phyloP scores from a whole-genome alignment of 2,888 invertebrate genomes.

The Octonoba sinensis region DNA sequence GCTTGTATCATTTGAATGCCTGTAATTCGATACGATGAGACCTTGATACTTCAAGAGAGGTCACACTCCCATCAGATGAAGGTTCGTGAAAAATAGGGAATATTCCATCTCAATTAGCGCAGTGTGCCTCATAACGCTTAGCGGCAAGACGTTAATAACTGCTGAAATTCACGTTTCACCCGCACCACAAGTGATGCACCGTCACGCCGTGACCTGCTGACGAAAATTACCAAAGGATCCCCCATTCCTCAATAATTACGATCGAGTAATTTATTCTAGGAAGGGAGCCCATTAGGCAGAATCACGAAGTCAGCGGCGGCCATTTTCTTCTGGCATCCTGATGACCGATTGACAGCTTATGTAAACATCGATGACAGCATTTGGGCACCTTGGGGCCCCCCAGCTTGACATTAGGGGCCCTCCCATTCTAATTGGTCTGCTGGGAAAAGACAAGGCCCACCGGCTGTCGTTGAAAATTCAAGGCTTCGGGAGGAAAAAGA shows the following conservation, averaged over 20 bases:
- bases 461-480: too few species aligned
- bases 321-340: neutral
- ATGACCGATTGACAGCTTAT: constrained; percentile 44
- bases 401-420: neutral
- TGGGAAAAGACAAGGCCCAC: too few species aligned
- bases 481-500: too few species aligned
- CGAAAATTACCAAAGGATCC: constrained; percentile 3
- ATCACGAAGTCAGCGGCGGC: neutral
- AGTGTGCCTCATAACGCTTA: neutral
- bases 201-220: constrained; percentile 40
- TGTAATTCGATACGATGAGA: too few species aligned
- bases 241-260: constrained; percentile 47
- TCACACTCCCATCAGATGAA: too few species aligned
- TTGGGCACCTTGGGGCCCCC: neutral
- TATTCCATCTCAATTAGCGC: neutral
- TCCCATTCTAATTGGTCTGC: neutral
- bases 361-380: constrained; percentile 55
- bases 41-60: too few species aligned
- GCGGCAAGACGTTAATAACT: neutral
- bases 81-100: too few species aligned
- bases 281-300: constrained; percentile 11
- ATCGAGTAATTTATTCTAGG: constrained; percentile 42
- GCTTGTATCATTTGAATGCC: too few species aligned
- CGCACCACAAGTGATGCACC: constrained; percentile 15
- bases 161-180: constrained; percentile 24